Evolutionary conservation across 2,113 vertebrate genomes (phyloP), one percentile per base, ranked within the genome.

Genomic region (Laticauda laticaudata): DNA sequence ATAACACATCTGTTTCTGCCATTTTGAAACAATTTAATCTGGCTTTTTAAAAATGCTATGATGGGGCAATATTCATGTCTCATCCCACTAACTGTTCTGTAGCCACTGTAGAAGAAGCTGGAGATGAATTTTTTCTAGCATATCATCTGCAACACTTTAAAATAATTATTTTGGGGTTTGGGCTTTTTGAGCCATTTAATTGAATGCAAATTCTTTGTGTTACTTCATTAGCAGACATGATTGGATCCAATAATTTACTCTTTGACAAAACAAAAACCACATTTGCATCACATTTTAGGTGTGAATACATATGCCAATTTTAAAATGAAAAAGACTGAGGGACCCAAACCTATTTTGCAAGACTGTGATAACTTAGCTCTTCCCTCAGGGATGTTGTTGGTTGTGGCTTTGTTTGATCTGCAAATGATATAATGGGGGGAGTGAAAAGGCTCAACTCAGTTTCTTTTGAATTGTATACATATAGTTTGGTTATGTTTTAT

Each of bases 1-100:
- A 91, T 55, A 59, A 61, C 39, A 48, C 39, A 29, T 53, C 20
- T 92, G 20, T 45, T 92, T 23, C 53, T 54, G n/a, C 69, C 51
- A 53, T 87, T 87, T 92, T 87, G 56, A 92, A 92, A 61, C 91
- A 51, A 57, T 91, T 86, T 57, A 86, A 59, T 86, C 18, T 51
- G 81, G 85, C 45, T 92, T 92, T 61, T 20, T 61, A 92, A 87
- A 81, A 87, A 87, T 64, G 29, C 29, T 24, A 64, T 34, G 12
- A 87, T 61, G 43, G 39, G 23, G 45, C 85, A 92, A 87, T 91
- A 43, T 45, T 45, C 39, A 45, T 18, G 29, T 61, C 29, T 87
- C n/a, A 5, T 61, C 29, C 86, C 56, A 87, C 86, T 39, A 59
- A 59, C 85, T 61, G 56, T 61, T 92, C 56, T 51, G 45, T 21